Conservation (phyloP, 2,888 invertebrate genomes). For the Tolmerus cingulatus region DNA sequence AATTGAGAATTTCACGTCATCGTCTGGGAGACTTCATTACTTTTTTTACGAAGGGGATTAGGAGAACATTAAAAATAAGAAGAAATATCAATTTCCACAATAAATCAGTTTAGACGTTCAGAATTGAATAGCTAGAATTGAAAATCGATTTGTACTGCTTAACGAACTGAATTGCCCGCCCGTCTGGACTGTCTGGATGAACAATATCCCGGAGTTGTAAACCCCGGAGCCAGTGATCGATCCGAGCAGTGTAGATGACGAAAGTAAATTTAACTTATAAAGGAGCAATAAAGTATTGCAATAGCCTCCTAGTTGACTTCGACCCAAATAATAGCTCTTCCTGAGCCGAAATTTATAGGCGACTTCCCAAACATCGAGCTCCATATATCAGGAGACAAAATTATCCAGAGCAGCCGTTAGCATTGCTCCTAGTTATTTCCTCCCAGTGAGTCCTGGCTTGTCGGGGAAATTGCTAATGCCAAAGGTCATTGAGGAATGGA, state of each 20-base stretch:
- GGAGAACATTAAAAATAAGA: neutral
- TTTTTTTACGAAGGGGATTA: neutral
- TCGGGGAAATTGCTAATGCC: conserved; percentile 45
- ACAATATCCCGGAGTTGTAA: neutral
- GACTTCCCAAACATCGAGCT: conserved; percentile 33
- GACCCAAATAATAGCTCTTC: conserved; percentile 41
- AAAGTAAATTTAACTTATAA: conserved; percentile 42
- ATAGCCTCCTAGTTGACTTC: conserved; percentile 31
- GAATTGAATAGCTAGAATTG: neutral
- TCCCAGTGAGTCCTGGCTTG: conserved; percentile 32
- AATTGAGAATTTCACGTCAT: neutral
- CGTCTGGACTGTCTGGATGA: neutral
- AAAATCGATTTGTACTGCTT: neutral
- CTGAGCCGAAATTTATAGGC: conserved; percentile 29
- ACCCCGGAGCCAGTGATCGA: neutral
- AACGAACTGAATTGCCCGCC: neutral
- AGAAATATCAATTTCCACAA: neutral
- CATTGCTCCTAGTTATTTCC: conserved; percentile 41
- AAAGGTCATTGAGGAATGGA: conserved; percentile 43
- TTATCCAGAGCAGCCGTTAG: conserved; percentile 41
- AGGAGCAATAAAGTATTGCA: conserved; percentile 40
- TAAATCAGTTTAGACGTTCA: neutral
- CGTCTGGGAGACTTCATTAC: neutral
- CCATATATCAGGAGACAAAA: conserved; percentile 41
- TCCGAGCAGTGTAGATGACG: neutral